Evolutionary conservation across 92 coral and sea anemone species (phyloP).

Genomic region (Pocillopora meandrina): DNA sequence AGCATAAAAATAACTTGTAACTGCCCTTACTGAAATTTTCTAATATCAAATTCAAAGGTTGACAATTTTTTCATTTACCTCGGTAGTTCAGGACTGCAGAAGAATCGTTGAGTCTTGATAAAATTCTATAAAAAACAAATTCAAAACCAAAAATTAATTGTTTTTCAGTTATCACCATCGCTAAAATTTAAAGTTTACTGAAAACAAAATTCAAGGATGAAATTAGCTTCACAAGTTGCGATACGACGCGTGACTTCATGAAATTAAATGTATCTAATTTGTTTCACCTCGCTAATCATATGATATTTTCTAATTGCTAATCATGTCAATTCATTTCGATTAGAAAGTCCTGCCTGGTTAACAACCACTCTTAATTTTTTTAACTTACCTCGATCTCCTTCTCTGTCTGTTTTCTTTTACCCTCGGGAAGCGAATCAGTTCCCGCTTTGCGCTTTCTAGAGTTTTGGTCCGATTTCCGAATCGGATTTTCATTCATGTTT

Average conservation of each 20-base stretch:
- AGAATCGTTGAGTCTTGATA: background rate
- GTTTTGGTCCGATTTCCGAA: background rate
- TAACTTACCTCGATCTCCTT: background rate
- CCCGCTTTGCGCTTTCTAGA: background rate
- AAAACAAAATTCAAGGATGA: background rate
- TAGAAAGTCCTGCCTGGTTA: background rate
- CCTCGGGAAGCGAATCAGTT: background rate
- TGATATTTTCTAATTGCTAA: background rate
- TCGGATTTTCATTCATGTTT: background rate
- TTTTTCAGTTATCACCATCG: background rate
- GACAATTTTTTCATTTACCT: constrained; percentile 1
- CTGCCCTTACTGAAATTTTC: no score
- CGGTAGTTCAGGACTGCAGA: background rate
- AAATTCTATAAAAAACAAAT: background rate
- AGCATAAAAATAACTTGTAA: no score
- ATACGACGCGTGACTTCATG: no score
- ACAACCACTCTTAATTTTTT: background rate
- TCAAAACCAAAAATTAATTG: background rate
- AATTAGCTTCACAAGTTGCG: no score
- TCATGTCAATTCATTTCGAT: background rate
- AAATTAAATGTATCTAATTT: no score
- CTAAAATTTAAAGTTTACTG: background rate
- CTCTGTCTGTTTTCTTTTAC: background rate
- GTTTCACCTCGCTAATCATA: no score
- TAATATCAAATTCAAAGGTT: background rate